Base-by-base conservation (phyloP, 2,888 invertebrate species). In the Trilocha varians region DNA sequence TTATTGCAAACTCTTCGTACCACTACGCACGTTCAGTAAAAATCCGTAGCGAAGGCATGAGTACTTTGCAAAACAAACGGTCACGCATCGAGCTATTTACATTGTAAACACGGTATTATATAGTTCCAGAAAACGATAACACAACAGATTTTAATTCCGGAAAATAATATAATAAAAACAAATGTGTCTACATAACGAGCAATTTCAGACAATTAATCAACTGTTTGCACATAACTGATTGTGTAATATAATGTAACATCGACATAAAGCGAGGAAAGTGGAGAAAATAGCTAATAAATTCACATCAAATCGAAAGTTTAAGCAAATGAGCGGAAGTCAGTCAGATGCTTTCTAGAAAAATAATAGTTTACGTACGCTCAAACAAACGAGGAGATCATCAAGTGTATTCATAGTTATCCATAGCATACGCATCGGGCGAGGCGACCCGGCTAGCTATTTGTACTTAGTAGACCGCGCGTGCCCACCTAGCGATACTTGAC, bases 231-330 rank as follows among this genome's bases (percentile, higher is more conserved):
- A 25, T 25, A 25, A 25, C 25, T 6, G 6, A 5, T 25, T 25
- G 25, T 25, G 11, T 25, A 25, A 25, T 11, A 25, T 6, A 25
- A 25, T 25, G 25, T 25, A 25, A 25, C 3, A 25, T 34, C 15
- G 32, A 42, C 16, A 39, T 16, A 57, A 58, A 57, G 53, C 49
- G 42, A 47, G 41, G 54, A 57, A 59, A 64, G 52, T 61, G 68
- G 72, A 67, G 71, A 75, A 71, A 77, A 70, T 62, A 53, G 62
- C 65, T 58, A 65, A 71, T 74, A 72, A 73, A 74, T 73, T 75
- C 69, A 70, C 75, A 77, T 69, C 71, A 74, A 75, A 71, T 78
- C 75, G 78, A 80, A 80, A 78, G 78, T 79, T 77, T 73, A 76
- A 72, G 68, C 70, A 78, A 78, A 78, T 75, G 69, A 70, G 71